These are phyloP conservation scores for Osedax frankpressi DNA, from an alignment of 2,888 invertebrate species.

Conservation along the genomic window DNA sequence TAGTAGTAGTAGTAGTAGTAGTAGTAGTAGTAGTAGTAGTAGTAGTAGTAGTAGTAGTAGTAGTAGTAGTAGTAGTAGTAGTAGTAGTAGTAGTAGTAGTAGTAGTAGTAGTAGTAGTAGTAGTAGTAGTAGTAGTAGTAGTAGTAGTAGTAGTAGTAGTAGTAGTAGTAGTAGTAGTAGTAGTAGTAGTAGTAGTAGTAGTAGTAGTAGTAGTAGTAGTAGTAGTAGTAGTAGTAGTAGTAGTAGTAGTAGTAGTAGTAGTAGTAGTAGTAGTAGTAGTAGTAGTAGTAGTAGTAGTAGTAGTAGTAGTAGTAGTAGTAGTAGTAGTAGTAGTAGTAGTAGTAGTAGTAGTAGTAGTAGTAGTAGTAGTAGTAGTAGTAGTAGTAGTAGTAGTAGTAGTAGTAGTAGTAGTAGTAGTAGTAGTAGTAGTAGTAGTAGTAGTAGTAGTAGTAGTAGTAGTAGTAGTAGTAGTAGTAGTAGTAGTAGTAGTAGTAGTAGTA, in stretches of 20 bases:
- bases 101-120: slow-evolving; percentile 8
- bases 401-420: neutral
- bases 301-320: slow-evolving; percentile 3
- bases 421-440: neutral
- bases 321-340: neutral
- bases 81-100: neutral
- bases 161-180: neutral
- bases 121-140: neutral
- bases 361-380: slow-evolving; percentile 3
- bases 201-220: neutral
- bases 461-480: neutral
- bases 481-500: neutral
- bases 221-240: slow-evolving; percentile 3
- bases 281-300: neutral
- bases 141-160: neutral
- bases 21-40: slow-evolving; percentile 8
- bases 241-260: neutral
- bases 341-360: neutral
- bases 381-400: neutral
- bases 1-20: slow-evolving; percentile 8
- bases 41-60: slow-evolving; percentile 8
- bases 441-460: neutral
- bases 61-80: slow-evolving; percentile 8
- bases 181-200: neutral
- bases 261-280: neutral